These are phyloP conservation scores for Acropternis orthonyx DNA, from an alignment of 2,797 vertebrate species.

Conservation along the genomic window DNA sequence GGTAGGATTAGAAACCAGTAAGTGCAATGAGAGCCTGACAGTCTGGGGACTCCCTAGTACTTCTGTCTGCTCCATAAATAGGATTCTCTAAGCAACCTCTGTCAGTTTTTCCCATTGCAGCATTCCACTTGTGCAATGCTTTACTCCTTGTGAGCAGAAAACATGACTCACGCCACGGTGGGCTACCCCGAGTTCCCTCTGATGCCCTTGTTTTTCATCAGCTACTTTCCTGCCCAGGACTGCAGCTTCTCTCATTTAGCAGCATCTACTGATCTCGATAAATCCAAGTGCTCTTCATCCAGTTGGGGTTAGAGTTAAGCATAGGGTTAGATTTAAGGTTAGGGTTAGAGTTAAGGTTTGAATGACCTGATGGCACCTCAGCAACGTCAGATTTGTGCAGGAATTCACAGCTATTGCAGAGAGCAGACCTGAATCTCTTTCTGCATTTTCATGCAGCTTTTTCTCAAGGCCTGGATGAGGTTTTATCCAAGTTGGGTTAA, in stretches of 20 bases:
- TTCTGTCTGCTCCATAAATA: conserved; percentile 36
- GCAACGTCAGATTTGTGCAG: neutral
- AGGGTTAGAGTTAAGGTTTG: neutral
- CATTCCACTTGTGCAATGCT: neutral
- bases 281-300: neutral
- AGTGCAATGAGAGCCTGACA: neutral
- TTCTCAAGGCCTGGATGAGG: neutral
- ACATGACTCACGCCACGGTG: neutral
- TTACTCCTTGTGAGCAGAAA: neutral
- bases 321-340: neutral
- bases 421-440: neutral
- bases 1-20: conserved; percentile 27
- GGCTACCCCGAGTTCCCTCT: neutral
- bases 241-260: neutral
- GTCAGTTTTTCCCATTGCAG: neutral
- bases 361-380: neutral
- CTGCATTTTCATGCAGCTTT: neutral
- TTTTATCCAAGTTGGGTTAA: neutral
- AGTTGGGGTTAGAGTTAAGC: neutral
- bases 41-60: conserved; percentile 31
- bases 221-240: neutral
- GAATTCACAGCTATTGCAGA: neutral
- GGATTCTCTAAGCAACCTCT: neutral
- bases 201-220: neutral
- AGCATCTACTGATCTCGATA: neutral